These are phyloP conservation scores for Zaprionus lachaisei DNA, from an alignment of 1,140 invertebrate genomes.

Conservation along the genomic window DNA sequence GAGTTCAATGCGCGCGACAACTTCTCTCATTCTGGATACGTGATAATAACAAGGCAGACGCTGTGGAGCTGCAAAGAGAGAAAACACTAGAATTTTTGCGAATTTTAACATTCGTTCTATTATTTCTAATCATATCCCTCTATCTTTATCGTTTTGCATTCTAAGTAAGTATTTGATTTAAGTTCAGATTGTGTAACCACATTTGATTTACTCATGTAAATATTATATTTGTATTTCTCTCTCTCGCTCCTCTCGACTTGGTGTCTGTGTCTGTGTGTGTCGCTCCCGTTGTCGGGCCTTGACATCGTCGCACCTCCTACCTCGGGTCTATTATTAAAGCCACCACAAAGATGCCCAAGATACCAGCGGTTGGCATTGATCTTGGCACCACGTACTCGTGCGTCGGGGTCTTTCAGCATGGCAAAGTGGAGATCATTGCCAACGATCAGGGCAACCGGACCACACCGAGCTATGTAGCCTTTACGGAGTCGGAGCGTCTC, in stretches of 20 bases:
- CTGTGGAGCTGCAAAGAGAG: slow-evolving; percentile 84
- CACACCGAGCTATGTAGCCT: slow-evolving; percentile 98
- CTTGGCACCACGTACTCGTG: slow-evolving; percentile 93
- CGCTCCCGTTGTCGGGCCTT: slow-evolving; percentile 42
- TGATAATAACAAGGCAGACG: slow-evolving; percentile 65
- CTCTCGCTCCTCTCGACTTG: neutral
- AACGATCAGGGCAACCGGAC: slow-evolving; percentile 98
- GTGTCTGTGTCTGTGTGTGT: neutral
- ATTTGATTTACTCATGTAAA: slow-evolving; percentile 10
- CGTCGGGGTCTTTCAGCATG: slow-evolving; percentile 93
- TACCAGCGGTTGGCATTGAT: slow-evolving; percentile 91
- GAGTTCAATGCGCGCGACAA: slow-evolving; percentile 21
- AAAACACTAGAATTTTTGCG: slow-evolving; percentile 82
- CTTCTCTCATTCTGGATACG: slow-evolving; percentile 53
- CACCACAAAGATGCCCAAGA: slow-evolving; percentile 75
- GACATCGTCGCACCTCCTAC: slow-evolving; percentile 31
- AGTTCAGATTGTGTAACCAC: slow-evolving; percentile 56
- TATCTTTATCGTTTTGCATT: slow-evolving; percentile 82
- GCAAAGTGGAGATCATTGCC: slow-evolving; percentile 96
- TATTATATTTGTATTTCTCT: slow-evolving; percentile 3
- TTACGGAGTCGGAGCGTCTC: slow-evolving; percentile 97
- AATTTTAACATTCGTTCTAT: slow-evolving; percentile 79
- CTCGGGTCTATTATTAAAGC: slow-evolving; percentile 71
- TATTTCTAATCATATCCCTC: slow-evolving; percentile 79
- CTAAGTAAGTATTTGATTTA: slow-evolving; percentile 53